A percentile compares a stretch with the other conserved stretches of the same genome.
Evolutionary conservation across 2,888 invertebrate genomes (phyloP).

Genomic region (Mythimna ferrago): DNA sequence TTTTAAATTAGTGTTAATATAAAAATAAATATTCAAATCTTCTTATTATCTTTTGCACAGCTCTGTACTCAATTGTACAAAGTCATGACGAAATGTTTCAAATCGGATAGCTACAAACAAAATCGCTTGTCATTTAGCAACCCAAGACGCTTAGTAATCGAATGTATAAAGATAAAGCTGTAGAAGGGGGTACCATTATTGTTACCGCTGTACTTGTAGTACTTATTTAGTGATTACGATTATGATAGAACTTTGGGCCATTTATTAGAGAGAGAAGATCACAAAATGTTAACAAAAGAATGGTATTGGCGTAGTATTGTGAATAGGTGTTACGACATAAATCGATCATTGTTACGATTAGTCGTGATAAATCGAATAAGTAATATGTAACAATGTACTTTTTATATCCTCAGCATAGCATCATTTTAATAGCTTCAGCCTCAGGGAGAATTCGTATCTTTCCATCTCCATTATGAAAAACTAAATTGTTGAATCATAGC

Average conservation of each 20-base stretch:
- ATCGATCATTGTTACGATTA: conserved; percentile 20
- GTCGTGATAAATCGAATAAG: conserved; percentile 26
- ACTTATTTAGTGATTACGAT: conserved; percentile 7
- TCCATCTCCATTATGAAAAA: conserved; percentile 26
- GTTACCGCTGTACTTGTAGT: not conserved
- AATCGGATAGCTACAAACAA: conserved; percentile 64
- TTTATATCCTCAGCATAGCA: conserved; percentile 1
- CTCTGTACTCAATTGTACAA: conserved; percentile 47
- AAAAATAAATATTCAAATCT: not conserved
- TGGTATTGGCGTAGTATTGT: not conserved
- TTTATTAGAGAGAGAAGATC: not conserved
- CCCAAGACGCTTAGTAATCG: conserved; percentile 39
- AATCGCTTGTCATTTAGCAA: conserved; percentile 67
- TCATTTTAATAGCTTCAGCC: conserved; percentile 8
- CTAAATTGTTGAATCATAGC: conserved; percentile 40
- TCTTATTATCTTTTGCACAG: not conserved
- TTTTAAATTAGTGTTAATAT: not conserved
- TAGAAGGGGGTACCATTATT: conserved; percentile 16
- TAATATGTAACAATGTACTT: conserved; percentile 3
- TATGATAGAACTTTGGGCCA: not conserved
- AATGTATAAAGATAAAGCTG: conserved; percentile 30
- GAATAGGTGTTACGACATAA: conserved; percentile 9
- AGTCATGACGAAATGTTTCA: conserved; percentile 67
- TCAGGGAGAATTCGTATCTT: conserved; percentile 7
- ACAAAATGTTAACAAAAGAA: conserved; percentile 4